These are phyloP conservation scores for Parnassius smintheus DNA, from an alignment of 2,888 invertebrate species.

Conservation along the genomic window DNA sequence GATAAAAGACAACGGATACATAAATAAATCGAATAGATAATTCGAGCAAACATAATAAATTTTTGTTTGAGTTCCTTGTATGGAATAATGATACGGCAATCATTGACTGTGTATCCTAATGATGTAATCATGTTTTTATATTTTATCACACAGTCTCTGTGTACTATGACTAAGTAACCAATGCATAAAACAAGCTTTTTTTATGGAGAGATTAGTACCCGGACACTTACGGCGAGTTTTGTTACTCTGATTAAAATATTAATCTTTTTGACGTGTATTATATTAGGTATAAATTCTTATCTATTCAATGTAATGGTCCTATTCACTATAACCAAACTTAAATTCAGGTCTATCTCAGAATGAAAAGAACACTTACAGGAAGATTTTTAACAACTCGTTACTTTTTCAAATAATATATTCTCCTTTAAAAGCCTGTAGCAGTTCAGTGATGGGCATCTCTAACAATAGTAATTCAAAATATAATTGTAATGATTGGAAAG, in stretches of 20 bases:
- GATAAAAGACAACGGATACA: conserved; percentile 7
- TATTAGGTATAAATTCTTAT: too few relatives aligned
- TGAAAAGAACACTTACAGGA: too few relatives aligned
- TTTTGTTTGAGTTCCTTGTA: conserved; percentile 18
- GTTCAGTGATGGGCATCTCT: too few relatives aligned
- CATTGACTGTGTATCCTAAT: conserved; percentile 22
- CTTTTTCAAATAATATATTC: too few relatives aligned
- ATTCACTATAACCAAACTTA: too few relatives aligned
- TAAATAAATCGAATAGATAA: conserved; percentile 4
- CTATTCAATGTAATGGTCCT: too few relatives aligned
- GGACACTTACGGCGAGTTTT: conserved; percentile 1
- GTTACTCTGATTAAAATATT: not conserved
- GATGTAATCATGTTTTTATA: conserved; percentile 29
- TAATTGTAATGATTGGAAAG: too few relatives aligned
- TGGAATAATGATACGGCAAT: conserved; percentile 13
- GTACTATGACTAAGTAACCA: conserved; percentile 13
- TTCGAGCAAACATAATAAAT: conserved; percentile 6
- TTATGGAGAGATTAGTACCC: conserved; percentile 3
- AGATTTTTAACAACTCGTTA: too few relatives aligned
- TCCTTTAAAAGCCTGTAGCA: too few relatives aligned
- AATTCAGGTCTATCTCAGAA: too few relatives aligned
- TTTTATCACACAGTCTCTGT: conserved; percentile 17
- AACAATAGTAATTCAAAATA: too few relatives aligned
- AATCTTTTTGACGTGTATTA: too few relatives aligned
- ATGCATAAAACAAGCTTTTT: conserved; percentile 23